These are phyloP conservation scores for Sternotherus odoratus DNA, from an alignment of 2,797 vertebrate genomes.

Conservation along the genomic window DNA sequence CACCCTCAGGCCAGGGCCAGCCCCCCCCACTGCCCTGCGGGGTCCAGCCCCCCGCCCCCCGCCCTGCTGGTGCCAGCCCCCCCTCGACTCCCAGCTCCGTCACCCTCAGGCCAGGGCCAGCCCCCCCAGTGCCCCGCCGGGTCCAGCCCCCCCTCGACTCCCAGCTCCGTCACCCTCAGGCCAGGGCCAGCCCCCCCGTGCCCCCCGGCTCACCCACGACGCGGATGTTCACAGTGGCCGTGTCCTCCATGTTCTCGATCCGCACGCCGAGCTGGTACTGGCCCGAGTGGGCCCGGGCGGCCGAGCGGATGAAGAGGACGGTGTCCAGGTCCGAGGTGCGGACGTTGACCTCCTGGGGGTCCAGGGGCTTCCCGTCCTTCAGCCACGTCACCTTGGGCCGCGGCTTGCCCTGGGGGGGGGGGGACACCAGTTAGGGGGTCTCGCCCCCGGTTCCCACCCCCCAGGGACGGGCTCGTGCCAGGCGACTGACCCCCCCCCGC, in stretches of 20 bases:
- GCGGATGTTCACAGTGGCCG: conserved; percentile 85
- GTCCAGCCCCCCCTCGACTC: too few relatives aligned
- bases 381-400: conserved; percentile 88
- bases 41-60: too few relatives aligned
- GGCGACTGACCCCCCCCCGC: not conserved
- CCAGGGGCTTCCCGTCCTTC: conserved; percentile 85
- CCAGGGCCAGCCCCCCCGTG: not conserved
- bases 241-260: conserved; percentile 89
- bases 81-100: too few relatives aligned
- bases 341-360: conserved; percentile 80
- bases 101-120: too few relatives aligned
- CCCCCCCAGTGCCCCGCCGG: rapidly evolving
- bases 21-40: too few relatives aligned
- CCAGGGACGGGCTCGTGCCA: too few relatives aligned
- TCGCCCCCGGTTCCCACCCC: too few relatives aligned
- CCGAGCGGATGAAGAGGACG: conserved; percentile 90
- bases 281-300: conserved; percentile 87
- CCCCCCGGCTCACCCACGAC: conserved; percentile 84
- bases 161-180: not conserved
- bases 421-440: too few relatives aligned
- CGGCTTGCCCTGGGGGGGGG: conserved; percentile 89
- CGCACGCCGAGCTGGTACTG: conserved; percentile 86
- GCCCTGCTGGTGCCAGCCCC: too few relatives aligned
- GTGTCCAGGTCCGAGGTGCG: conserved; percentile 86
- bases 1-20: too few relatives aligned